These are phyloP conservation scores for Sciurus carolinensis DNA, from an alignment of 2,797 vertebrate species.

Conservation along the genomic window DNA sequence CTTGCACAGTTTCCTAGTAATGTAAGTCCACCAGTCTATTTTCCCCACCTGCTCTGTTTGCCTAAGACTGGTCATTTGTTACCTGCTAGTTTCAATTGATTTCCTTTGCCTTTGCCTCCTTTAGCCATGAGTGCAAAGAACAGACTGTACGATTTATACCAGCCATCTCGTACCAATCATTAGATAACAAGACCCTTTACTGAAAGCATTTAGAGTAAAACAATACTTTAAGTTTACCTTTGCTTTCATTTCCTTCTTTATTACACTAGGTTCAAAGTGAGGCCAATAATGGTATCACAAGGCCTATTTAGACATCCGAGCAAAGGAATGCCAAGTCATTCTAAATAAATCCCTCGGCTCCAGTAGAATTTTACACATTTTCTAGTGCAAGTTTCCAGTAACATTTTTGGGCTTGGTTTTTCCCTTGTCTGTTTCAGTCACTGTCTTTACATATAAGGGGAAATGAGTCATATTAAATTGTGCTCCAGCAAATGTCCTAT, in stretches of 20 bases:
- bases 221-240: constrained; percentile 91
- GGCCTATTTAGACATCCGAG: constrained; percentile 85
- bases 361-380: constrained; percentile 51
- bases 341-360: constrained; percentile 83
- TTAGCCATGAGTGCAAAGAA: constrained; percentile 86
- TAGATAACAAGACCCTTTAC: constrained; percentile 91
- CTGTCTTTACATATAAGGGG: constrained; percentile 80
- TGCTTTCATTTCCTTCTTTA: constrained; percentile 90
- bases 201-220: constrained; percentile 91
- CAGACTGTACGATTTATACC: constrained; percentile 90
- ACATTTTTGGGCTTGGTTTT: constrained; percentile 72
- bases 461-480: constrained; percentile 82
- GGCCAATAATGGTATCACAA: constrained; percentile 87
- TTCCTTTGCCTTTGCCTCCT: constrained; percentile 90
- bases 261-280: constrained; percentile 89
- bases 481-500: constrained; percentile 65
- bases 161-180: constrained; percentile 91
- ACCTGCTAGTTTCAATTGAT: constrained; percentile 92
- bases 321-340: constrained; percentile 83
- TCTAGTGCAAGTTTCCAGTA: constrained; percentile 73
- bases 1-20: constrained; percentile 82
- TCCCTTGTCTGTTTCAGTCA: constrained; percentile 72
- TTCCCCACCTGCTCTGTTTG: constrained; percentile 87
- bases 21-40: constrained; percentile 86
- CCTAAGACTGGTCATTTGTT: constrained; percentile 91